Conservation (phyloP, 1,140 invertebrate species). For the Doryteuthis pealeii region DNA sequence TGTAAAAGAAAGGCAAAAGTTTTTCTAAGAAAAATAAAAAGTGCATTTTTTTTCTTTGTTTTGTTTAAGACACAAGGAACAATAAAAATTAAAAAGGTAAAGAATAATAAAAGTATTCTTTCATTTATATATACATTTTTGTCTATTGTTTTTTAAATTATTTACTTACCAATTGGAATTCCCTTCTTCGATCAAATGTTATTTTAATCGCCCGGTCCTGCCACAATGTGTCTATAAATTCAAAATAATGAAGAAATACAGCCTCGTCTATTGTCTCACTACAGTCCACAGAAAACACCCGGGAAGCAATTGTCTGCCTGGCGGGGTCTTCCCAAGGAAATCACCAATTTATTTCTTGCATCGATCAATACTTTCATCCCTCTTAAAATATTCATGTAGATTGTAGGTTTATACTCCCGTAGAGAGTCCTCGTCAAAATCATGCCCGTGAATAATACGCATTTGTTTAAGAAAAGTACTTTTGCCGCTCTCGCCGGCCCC, state of each 20-base stretch:
- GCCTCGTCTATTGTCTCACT: conserved; percentile 72
- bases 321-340: conserved; percentile 86
- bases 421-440: conserved; percentile 85
- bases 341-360: conserved; percentile 87
- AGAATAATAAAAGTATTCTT: too few relatives aligned
- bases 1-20: too few relatives aligned
- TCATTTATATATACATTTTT: too few relatives aligned
- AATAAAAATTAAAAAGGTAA: too few relatives aligned
- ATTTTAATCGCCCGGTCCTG: conserved; percentile 82
- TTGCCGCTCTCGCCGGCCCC: conserved; percentile 93
- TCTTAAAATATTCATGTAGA: conserved; percentile 91
- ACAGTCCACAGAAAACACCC: conserved; percentile 62
- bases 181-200: conserved; percentile 87
- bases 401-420: conserved; percentile 81
- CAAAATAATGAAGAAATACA: conserved; percentile 80
- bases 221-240: conserved; percentile 82
- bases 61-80: too few relatives aligned
- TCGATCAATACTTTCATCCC: conserved; percentile 93
- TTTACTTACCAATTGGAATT: conserved; percentile 95
- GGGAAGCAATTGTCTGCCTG: conserved; percentile 61
- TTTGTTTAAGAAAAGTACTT: conserved; percentile 98
- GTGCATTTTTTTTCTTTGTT: too few relatives aligned
- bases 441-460: conserved; percentile 96
- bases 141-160: too few relatives aligned
- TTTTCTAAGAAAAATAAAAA: too few relatives aligned